phyloP scores from a whole-genome alignment of 2,113 vertebrate species.

The Colossoma macropomum region DNA sequence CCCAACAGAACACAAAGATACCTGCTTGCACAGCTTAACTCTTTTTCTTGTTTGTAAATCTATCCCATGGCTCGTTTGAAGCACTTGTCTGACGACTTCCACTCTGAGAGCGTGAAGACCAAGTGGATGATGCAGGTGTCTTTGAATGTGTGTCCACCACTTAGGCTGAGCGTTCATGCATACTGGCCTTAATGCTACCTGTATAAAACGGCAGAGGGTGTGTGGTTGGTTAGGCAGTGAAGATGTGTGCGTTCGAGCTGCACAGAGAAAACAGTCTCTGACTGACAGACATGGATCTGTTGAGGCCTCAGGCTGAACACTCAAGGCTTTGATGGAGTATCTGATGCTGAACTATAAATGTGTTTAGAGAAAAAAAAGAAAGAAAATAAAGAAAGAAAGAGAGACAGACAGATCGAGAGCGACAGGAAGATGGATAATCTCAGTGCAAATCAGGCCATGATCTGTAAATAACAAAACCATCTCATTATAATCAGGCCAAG shows the following conservation, averaged over 20 bases:
- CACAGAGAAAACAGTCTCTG: too few relatives aligned
- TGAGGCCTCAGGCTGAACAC: too few relatives aligned
- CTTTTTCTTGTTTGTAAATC: not conserved
- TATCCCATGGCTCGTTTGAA: not conserved
- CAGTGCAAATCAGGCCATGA: not conserved
- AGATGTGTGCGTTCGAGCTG: too few relatives aligned
- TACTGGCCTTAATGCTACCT: not conserved
- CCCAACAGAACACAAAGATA: not conserved
- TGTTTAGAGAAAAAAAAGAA: too few relatives aligned
- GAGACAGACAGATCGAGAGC: not conserved
- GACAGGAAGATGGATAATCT: not conserved
- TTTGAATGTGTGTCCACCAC: not conserved
- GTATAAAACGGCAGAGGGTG: not conserved
- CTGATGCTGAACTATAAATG: too few relatives aligned
- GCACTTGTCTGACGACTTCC: not conserved
- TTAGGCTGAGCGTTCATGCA: not conserved
- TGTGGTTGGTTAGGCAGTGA: too few relatives aligned
- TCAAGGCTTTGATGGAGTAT: too few relatives aligned
- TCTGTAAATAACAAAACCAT: not conserved
- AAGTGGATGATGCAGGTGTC: not conserved
- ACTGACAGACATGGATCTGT: too few relatives aligned
- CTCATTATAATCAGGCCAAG: not conserved
- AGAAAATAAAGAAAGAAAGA: too few relatives aligned
- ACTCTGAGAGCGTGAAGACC: not conserved
- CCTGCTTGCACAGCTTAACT: not conserved